phyloP scores from a whole-genome alignment of 2,113 vertebrate species.

The Cynocephalus volans region DNA sequence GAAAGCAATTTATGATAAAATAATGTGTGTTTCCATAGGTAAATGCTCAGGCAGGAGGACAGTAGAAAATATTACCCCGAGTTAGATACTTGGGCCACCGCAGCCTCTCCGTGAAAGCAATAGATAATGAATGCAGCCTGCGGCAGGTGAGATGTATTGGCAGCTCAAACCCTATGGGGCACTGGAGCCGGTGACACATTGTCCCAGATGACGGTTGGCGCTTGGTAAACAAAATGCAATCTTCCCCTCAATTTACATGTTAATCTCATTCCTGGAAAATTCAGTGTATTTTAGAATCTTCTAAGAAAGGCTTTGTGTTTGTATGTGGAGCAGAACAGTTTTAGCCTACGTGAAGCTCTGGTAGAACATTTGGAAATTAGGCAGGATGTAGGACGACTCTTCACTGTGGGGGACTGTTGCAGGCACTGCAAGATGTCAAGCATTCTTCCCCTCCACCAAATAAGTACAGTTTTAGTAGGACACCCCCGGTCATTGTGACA shows the following conservation, averaged over 20 bases:
- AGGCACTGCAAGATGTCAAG: background rate
- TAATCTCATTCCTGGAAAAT: constrained; percentile 16
- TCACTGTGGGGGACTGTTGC: background rate
- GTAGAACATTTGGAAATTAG: background rate
- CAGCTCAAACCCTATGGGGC: background rate
- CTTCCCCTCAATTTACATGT: background rate
- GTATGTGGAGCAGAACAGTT: background rate
- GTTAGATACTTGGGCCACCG: background rate
- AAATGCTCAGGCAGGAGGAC: background rate
- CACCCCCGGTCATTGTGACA: background rate
- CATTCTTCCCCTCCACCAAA: background rate
- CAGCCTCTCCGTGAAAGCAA: background rate
- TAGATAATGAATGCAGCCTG: background rate
- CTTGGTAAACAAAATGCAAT: background rate
- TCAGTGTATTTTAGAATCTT: background rate
- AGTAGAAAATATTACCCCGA: background rate
- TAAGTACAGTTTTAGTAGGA: background rate
- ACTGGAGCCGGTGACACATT: background rate
- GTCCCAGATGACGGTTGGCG: background rate
- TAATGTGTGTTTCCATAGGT: background rate
- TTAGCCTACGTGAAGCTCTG: background rate
- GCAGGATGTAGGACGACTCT: background rate
- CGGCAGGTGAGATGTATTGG: background rate
- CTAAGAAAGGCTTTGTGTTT: constrained; percentile 4
- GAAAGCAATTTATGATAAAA: background rate